Evolutionary conservation across 2,113 vertebrate species (phyloP).

Genomic region (Actenoides lindsayi): DNA sequence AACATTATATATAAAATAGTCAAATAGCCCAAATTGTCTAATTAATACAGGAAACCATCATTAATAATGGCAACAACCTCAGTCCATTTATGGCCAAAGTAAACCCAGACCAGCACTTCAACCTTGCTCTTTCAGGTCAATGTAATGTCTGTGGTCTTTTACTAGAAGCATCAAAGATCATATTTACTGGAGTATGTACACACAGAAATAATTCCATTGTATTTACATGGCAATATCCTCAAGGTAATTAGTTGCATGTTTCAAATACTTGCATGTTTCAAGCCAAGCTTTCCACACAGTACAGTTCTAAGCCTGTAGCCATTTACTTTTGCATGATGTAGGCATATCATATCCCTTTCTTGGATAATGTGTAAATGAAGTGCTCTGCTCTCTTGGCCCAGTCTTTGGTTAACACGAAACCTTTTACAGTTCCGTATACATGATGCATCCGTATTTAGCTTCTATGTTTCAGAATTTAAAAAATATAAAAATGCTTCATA

Average conservation of each 20-base stretch:
- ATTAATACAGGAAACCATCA: neutral
- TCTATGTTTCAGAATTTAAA: neutral
- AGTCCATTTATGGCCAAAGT: neutral
- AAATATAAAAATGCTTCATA: neutral
- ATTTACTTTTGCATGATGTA: neutral
- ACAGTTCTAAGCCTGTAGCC: neutral
- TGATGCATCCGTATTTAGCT: no score
- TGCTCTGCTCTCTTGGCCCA: neutral
- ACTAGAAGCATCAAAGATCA: neutral
- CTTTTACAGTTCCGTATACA: neutral
- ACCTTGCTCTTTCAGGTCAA: neutral
- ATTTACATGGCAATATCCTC: neutral
- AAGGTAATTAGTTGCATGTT: neutral
- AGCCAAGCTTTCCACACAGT: neutral
- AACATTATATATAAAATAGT: neutral
- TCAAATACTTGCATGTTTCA: neutral
- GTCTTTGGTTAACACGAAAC: neutral
- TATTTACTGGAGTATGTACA: neutral
- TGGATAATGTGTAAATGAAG: neutral
- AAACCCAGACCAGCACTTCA: neutral
- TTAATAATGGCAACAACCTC: neutral
- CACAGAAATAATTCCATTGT: neutral
- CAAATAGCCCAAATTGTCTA: neutral
- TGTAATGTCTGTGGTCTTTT: neutral
- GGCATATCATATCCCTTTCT: neutral